Percentiles rank a stretch among this genome's conserved stretches.
These are phyloP conservation scores for Acrocephalus scirpaceus DNA, from an alignment of 2,797 vertebrate genomes.

Conservation along the genomic window DNA sequence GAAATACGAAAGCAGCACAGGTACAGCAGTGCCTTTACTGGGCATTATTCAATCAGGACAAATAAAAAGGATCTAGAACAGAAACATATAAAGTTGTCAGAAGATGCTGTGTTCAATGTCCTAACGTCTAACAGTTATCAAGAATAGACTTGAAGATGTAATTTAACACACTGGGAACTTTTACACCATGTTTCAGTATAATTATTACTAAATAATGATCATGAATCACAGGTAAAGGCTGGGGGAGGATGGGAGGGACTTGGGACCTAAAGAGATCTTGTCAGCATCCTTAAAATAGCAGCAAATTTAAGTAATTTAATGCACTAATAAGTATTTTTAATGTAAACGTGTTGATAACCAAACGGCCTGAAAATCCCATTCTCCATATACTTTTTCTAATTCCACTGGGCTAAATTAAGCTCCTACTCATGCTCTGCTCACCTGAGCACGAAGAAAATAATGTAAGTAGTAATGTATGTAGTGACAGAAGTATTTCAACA, in stretches of 20 bases:
- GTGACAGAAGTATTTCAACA: background rate
- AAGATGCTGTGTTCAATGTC: background rate
- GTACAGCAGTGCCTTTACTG: background rate
- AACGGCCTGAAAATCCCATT: background rate
- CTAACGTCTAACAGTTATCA: background rate
- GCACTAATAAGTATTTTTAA: background rate
- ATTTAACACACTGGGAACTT: background rate
- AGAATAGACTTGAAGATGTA: background rate
- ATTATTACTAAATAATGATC: background rate
- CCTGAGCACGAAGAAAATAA: background rate
- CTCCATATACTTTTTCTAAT: background rate
- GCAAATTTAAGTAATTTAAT: background rate
- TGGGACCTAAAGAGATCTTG: background rate
- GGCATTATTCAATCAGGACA: background rate
- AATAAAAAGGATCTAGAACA: background rate
- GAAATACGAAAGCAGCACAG: rapidly evolving
- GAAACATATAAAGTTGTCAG: background rate
- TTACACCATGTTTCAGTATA: background rate
- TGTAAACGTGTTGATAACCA: background rate
- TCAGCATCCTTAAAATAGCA: background rate
- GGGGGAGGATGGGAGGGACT: background rate
- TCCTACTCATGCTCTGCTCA: background rate
- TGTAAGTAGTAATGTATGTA: background rate
- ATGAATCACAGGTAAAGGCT: background rate
- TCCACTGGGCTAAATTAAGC: background rate